Percentiles rank a stretch among this genome's conserved stretches.
These are phyloP conservation scores for Kryptopterus vitreolus DNA, from an alignment of 2,797 vertebrate species.

Conservation along the genomic window DNA sequence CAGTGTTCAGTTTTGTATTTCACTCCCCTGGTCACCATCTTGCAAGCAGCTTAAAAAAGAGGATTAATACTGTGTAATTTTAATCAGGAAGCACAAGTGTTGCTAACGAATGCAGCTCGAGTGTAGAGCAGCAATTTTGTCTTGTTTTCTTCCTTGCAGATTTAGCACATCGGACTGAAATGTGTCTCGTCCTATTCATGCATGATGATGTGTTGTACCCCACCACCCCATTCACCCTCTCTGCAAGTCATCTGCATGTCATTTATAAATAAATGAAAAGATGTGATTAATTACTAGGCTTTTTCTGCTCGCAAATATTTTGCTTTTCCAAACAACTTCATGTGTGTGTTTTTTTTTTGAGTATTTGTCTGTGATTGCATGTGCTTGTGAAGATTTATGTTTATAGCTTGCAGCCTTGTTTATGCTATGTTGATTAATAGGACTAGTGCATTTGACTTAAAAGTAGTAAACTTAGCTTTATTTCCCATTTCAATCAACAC, in stretches of 20 bases:
- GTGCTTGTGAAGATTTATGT: slow-evolving; percentile 11
- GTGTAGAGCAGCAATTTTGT: slow-evolving; percentile 32
- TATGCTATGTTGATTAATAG: slow-evolving; percentile 32
- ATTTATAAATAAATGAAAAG: slow-evolving; percentile 48
- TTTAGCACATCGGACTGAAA: slow-evolving; percentile 38
- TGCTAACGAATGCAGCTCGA: slow-evolving; percentile 45
- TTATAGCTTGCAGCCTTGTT: slow-evolving; percentile 24
- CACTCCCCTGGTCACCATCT: slow-evolving; percentile 46
- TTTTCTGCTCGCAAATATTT: slow-evolving; percentile 24
- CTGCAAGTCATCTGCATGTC: slow-evolving; percentile 31
- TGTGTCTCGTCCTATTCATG: slow-evolving; percentile 33
- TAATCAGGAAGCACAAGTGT: slow-evolving; percentile 52
- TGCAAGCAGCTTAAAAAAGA: slow-evolving; percentile 50
- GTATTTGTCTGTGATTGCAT: slow-evolving; percentile 23
- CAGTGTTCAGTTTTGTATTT: slow-evolving; percentile 42
- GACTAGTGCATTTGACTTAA: slow-evolving; percentile 36
- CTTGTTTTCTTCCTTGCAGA: slow-evolving; percentile 40
- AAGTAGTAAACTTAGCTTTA: slow-evolving; percentile 23
- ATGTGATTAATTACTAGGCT: slow-evolving; percentile 36
- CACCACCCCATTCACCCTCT: not conserved
- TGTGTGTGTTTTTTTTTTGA: slow-evolving; percentile 15
- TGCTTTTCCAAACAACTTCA: slow-evolving; percentile 12
- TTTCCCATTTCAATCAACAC: slow-evolving; percentile 46
- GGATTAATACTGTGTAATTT: slow-evolving; percentile 60
- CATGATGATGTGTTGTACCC: not conserved